phyloP scores from a whole-genome alignment of 2,888 invertebrate species.

The Trachelus troglodyta region DNA sequence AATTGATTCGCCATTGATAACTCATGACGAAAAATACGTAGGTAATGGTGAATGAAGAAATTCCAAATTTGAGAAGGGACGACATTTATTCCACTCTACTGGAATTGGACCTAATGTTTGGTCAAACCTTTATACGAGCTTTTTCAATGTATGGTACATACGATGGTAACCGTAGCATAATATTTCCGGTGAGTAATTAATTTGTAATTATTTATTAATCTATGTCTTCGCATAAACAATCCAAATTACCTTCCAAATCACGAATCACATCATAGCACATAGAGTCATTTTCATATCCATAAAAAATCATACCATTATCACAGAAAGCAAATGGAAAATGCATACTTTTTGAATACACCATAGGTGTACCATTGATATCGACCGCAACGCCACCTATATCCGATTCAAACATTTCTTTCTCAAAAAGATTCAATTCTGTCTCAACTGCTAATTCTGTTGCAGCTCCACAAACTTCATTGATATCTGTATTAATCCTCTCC shows the following conservation, averaged over 20 bases:
- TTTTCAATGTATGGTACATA: constrained; percentile 79
- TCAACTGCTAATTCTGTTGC: constrained; percentile 19
- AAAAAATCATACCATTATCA: constrained; percentile 39
- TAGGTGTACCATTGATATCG: constrained; percentile 32
- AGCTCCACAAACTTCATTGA: background rate
- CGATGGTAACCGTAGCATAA: constrained; percentile 73
- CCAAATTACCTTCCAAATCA: constrained; percentile 31
- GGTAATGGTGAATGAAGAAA: constrained; percentile 73
- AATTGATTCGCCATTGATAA: background rate
- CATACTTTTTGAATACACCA: constrained; percentile 34
- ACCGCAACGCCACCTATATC: constrained; percentile 37
- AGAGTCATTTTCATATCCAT: constrained; percentile 33
- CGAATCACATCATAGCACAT: constrained; percentile 32
- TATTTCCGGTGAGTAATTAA: constrained; percentile 70
- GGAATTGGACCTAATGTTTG: constrained; percentile 78
- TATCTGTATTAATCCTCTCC: constrained; percentile 22
- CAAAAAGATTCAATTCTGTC: constrained; percentile 34
- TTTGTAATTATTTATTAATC: background rate
- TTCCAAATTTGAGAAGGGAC: constrained; percentile 70
- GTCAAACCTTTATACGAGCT: constrained; percentile 72
- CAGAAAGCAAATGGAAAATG: constrained; percentile 54
- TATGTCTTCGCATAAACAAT: constrained; percentile 25
- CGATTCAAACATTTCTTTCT: constrained; percentile 24
- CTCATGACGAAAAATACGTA: constrained; percentile 53
- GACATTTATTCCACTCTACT: constrained; percentile 79